phyloP scores from a whole-genome alignment of 2,888 invertebrate species.

The Rotaria sp. region DNA sequence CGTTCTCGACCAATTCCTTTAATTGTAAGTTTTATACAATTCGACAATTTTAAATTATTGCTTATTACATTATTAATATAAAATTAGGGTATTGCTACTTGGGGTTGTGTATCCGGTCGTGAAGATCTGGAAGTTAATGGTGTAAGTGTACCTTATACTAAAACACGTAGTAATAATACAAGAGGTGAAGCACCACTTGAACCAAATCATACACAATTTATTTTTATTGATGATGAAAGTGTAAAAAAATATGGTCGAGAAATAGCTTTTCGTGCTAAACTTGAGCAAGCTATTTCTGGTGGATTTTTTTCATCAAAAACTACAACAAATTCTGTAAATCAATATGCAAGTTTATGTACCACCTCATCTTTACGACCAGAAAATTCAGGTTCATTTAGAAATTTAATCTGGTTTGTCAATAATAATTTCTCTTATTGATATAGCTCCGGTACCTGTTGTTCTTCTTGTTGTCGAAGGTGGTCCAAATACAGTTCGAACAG shows the following conservation, averaged over 20 bases:
- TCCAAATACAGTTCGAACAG: conserved; percentile 47
- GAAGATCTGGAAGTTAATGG: conserved; percentile 41
- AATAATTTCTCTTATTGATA: neutral
- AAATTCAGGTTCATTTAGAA: neutral
- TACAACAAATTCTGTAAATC: neutral
- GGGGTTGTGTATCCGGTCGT: conserved; percentile 53
- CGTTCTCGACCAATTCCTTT: conserved; percentile 21
- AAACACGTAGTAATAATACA: neutral
- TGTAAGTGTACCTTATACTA: neutral
- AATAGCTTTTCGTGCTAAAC: conserved; percentile 44
- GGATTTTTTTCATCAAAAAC: neutral
- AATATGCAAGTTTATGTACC: neutral
- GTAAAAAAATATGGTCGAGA: conserved; percentile 50
- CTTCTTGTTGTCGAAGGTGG: conserved; percentile 54
- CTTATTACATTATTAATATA: no score
- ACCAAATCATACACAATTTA: conserved; percentile 55
- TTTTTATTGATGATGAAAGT: conserved; percentile 55
- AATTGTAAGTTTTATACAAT: neutral
- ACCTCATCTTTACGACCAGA: neutral
- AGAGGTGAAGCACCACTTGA: conserved; percentile 48
- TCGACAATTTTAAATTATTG: no score
- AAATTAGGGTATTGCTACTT: conserved; percentile 51
- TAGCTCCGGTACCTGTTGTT: conserved; percentile 48
- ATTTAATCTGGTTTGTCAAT: neutral
- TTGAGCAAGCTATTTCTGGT: conserved; percentile 30